Conservation (phyloP, 2,113 vertebrate species). For the Conger conger region DNA sequence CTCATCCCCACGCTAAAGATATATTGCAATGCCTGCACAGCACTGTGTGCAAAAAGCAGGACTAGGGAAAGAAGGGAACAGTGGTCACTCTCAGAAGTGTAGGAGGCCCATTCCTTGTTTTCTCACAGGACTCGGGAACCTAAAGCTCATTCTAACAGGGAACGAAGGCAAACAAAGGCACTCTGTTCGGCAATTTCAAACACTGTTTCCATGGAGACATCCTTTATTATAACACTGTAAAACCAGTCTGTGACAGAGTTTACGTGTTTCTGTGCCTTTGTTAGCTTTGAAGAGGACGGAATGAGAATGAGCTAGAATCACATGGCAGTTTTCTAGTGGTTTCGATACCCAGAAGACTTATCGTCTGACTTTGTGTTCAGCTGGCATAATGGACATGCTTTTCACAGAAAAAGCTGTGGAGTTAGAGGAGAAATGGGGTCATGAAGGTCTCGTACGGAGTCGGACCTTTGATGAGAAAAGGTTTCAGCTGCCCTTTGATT, state of each 20-base stretch:
- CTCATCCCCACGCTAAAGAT: neutral
- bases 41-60: neutral
- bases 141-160: neutral
- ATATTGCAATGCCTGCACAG: neutral
- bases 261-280: neutral
- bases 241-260: neutral
- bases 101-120: neutral
- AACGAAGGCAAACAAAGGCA: neutral
- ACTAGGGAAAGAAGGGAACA: neutral
- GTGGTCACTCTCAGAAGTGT: neutral
- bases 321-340: neutral
- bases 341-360: neutral
- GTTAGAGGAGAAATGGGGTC: neutral
- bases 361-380: neutral
- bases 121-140: neutral
- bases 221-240: neutral
- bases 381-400: neutral
- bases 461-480: neutral
- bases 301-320: neutral
- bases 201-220: constrained; percentile 1
- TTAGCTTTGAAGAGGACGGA: neutral
- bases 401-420: neutral
- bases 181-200: neutral
- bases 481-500: neutral
- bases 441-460: neutral